phyloP scores from a whole-genome alignment of 2,797 vertebrate species.

The Heteromormyrus szaboi region DNA sequence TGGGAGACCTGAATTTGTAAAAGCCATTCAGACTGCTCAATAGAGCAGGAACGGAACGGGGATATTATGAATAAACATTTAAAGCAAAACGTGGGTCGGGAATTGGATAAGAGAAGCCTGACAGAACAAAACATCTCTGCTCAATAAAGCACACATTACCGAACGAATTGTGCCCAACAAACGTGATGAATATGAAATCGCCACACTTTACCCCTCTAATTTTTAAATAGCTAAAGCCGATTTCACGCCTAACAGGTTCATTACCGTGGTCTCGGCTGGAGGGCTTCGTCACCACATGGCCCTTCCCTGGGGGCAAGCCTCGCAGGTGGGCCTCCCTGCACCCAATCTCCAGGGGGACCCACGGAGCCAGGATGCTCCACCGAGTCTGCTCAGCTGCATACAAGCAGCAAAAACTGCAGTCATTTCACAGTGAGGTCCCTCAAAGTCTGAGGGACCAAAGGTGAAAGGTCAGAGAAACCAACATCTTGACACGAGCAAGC shows the following conservation, averaged over 20 bases:
- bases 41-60: background rate
- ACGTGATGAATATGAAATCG: conserved; percentile 39
- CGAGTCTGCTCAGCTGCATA: background rate
- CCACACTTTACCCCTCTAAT: conserved; percentile 25
- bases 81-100: conserved; percentile 28
- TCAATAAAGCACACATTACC: conserved; percentile 22
- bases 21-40: background rate
- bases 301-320: conserved; percentile 46
- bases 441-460: background rate
- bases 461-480: background rate
- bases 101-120: conserved; percentile 25
- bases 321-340: conserved; percentile 17
- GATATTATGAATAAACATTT: conserved; percentile 10
- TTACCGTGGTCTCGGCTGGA: conserved; percentile 60
- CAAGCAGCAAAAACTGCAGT: background rate
- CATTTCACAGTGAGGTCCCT: background rate
- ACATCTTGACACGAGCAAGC: background rate
- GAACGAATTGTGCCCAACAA: conserved; percentile 53
- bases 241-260: conserved; percentile 72
- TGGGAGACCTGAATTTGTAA: background rate
- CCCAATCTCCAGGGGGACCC: background rate
- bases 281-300: conserved; percentile 51
- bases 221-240: conserved; percentile 63
- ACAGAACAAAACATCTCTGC: conserved; percentile 18
- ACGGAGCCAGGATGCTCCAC: no score